Evolutionary conservation across 2,888 invertebrate genomes (phyloP).

Genomic region (Philonicus albiceps): DNA sequence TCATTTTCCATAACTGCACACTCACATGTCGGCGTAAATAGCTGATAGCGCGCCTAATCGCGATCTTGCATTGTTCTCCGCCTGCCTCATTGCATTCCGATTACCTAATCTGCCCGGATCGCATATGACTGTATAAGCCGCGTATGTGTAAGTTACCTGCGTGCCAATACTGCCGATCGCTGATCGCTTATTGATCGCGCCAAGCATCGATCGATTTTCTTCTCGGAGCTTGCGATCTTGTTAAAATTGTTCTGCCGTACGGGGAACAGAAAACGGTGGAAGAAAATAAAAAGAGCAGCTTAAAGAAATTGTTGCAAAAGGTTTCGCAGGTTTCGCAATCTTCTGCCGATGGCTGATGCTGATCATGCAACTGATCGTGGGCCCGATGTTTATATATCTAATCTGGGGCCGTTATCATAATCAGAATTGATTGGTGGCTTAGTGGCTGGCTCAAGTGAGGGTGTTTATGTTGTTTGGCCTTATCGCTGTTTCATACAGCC

Average conservation of each 20-base stretch:
- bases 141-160: conserved; percentile 26
- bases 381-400: conserved; percentile 41
- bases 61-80: conserved; percentile 41
- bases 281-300: background rate
- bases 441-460: conserved; percentile 36
- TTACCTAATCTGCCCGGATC: conserved; percentile 37
- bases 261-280: conserved; percentile 7
- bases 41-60: conserved; percentile 38
- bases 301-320: conserved; percentile 31
- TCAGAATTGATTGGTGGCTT: conserved; percentile 43
- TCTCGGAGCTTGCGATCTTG: conserved; percentile 13
- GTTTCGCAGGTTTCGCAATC: conserved; percentile 27
- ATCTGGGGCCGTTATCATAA: conserved; percentile 42
- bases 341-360: conserved; percentile 16
- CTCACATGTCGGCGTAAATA: conserved; percentile 39
- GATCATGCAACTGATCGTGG: conserved; percentile 8
- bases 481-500: conserved; percentile 20
- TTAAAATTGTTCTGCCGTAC: conserved; percentile 28
- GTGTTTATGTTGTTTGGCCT: conserved; percentile 40
- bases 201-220: conserved; percentile 32
- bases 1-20: conserved; percentile 44
- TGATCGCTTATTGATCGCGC: conserved; percentile 29
- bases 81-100: conserved; percentile 37
- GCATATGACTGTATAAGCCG: background rate
- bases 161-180: background rate